phyloP scores from a whole-genome alignment of 2,113 vertebrate species.

The Motacilla tschutschensis region DNA sequence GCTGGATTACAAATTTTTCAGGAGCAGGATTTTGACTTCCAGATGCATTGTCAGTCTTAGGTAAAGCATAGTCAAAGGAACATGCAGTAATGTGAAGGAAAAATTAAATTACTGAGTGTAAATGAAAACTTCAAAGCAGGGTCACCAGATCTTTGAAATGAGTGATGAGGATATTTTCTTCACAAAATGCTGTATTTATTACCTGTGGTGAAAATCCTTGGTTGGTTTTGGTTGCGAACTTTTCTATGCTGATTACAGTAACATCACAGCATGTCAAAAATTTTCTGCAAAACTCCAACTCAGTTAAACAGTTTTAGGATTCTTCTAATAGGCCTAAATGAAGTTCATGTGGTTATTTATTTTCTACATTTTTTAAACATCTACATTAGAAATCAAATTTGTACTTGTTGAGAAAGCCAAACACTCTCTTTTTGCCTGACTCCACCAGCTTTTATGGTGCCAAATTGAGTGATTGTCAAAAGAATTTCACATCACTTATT shows the following conservation, averaged over 20 bases:
- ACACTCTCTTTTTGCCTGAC: neutral
- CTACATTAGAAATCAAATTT: neutral
- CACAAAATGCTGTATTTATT: neutral
- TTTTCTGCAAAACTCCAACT: neutral
- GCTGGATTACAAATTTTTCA: neutral
- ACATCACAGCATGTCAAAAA: neutral
- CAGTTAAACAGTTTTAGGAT: neutral
- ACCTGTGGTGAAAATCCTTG: neutral
- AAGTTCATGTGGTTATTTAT: neutral
- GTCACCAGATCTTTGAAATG: neutral
- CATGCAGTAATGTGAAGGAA: neutral
- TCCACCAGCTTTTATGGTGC: neutral
- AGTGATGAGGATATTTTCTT: neutral
- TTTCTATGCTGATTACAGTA: neutral
- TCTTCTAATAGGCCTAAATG: neutral
- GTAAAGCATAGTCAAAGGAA: neutral
- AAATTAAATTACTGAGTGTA: neutral
- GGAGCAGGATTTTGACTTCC: neutral
- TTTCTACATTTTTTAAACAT: neutral
- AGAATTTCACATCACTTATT: neutral
- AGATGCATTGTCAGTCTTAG: neutral
- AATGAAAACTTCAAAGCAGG: neutral
- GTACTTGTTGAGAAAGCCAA: neutral
- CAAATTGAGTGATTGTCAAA: rapidly evolving
- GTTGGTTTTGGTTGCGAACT: neutral